A percentile compares a stretch with the other conserved stretches of the same genome.
phyloP scores from a whole-genome alignment of 2,888 invertebrate species.

The Leistus spinibarbis region DNA sequence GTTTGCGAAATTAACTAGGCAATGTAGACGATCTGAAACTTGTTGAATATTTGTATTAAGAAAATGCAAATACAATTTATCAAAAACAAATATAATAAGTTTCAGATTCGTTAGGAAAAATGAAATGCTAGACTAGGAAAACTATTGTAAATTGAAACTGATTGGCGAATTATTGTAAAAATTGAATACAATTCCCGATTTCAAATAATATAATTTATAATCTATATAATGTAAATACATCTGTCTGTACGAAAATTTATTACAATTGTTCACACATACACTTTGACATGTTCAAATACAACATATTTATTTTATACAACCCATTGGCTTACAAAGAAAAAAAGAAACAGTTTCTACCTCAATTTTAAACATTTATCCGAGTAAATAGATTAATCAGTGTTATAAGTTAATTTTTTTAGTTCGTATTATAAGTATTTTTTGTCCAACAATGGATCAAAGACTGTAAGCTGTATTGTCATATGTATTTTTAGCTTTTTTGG shows the following conservation, averaged over 20 bases:
- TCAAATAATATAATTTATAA: constrained; percentile 32
- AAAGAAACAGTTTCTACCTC: constrained; percentile 55
- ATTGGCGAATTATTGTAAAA: constrained; percentile 22
- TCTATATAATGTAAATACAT: constrained; percentile 28
- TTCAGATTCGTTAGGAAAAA: constrained; percentile 27
- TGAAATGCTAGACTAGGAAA: constrained; percentile 26
- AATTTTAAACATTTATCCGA: constrained; percentile 48
- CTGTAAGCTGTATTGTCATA: constrained; percentile 48
- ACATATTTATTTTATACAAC: constrained; percentile 31
- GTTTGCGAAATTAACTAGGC: constrained; percentile 36
- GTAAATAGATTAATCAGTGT: constrained; percentile 34
- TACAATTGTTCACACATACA: constrained; percentile 29
- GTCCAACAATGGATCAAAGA: constrained; percentile 52
- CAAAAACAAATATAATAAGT: too few relatives aligned
- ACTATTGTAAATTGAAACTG: constrained; percentile 27
- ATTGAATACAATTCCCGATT: constrained; percentile 39
- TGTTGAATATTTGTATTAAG: too few relatives aligned
- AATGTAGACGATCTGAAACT: constrained; percentile 29
- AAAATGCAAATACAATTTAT: too few relatives aligned
- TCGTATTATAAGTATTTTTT: constrained; percentile 47
- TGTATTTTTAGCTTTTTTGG: constrained; percentile 35
- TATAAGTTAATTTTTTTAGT: constrained; percentile 42
- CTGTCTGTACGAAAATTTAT: constrained; percentile 36
- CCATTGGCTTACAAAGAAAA: constrained; percentile 21
- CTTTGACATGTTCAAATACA: constrained; percentile 39